Conservation (phyloP, 2,113 vertebrate species). For the Helogale parvula region DNA sequence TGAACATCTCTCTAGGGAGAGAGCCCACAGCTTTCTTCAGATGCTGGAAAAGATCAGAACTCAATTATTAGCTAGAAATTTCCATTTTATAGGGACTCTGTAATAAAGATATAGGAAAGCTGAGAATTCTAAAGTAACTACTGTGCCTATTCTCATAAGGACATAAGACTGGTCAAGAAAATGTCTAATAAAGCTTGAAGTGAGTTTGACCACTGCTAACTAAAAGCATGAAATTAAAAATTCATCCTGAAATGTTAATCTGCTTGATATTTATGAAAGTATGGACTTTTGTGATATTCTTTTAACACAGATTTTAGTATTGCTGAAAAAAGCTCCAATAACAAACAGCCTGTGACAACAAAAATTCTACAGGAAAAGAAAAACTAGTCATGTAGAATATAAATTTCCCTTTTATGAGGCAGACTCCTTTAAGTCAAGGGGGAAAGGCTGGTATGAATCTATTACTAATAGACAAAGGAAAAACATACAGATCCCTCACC, state of each 20-base stretch:
- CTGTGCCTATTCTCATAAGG: not conserved
- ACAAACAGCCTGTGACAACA: not conserved
- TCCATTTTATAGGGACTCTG: not conserved
- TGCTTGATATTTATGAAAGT: not conserved
- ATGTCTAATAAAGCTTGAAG: not conserved
- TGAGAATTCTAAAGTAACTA: conserved; percentile 11
- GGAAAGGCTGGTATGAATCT: not conserved
- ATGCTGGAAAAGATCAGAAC: conserved; percentile 21
- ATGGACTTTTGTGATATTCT: not conserved
- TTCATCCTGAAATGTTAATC: not conserved
- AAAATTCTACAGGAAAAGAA: conserved; percentile 42
- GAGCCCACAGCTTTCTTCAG: not conserved
- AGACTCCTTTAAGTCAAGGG: not conserved
- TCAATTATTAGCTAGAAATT: not conserved
- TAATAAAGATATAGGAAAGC: not conserved
- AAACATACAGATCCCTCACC: not conserved
- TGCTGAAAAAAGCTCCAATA: conserved; percentile 25
- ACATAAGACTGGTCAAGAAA: conserved; percentile 26
- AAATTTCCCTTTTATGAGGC: conserved; percentile 12
- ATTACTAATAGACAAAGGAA: not conserved
- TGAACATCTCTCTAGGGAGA: not conserved
- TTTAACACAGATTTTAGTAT: not conserved
- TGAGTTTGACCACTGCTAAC: not conserved
- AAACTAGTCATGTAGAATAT: not conserved
- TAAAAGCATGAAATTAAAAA: conserved; percentile 15